Evolutionary conservation across 1,140 invertebrate species (phyloP), one percentile per base, ranked within the genome.

Genomic region (Macrostomum lignano): DNA sequence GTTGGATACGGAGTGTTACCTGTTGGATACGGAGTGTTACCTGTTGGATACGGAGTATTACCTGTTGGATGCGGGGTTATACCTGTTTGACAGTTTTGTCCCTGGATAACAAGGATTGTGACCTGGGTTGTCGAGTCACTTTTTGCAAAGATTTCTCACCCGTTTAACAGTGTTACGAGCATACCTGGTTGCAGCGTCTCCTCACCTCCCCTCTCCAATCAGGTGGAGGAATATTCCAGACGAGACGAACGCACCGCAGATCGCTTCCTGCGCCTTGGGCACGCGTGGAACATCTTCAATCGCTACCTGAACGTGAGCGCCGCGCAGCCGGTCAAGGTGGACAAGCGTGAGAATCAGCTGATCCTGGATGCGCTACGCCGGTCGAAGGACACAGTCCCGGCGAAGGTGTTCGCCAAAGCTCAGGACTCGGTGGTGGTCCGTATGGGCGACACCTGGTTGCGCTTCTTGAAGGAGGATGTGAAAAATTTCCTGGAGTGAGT

Each of bases 211-310:
- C n/a, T n/a, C n/a, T n/a, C n/a, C n/a, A n/a, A n/a, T n/a, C n/a
- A n/a, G n/a, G 52, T 54, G 11, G 47, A 43, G 25, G 49, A 55
- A 15, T 55, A 51, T 36, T 44, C 47, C 6, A 40, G 40, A 6
- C 44, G 41, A 15, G 50, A 54, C 35, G 46, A 47, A 25, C 36
- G 43, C 9, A 46, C 48, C 7, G 46, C 46, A 19, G 55, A 58
- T 32, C 42, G 49, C 29, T 40, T 52, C 26, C 43, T 55, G 10
- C 38, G 47, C 17, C 32, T 55, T 24, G 43, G 43, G 35, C 47
- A 55, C 32, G 52, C 51, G n/a, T 56, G 52, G 52, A 37, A 38
- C 23, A 56, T 58, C 34, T 58, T 42, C 38, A 55, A 51, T 38
- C 46, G 41, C 28, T 54, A 46, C 31, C 40, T 58, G 0, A 39